A percentile compares a stretch with the other conserved stretches of the same genome.
Conservation (phyloP, 2,888 invertebrate genomes). For the Aphrophora alni region DNA sequence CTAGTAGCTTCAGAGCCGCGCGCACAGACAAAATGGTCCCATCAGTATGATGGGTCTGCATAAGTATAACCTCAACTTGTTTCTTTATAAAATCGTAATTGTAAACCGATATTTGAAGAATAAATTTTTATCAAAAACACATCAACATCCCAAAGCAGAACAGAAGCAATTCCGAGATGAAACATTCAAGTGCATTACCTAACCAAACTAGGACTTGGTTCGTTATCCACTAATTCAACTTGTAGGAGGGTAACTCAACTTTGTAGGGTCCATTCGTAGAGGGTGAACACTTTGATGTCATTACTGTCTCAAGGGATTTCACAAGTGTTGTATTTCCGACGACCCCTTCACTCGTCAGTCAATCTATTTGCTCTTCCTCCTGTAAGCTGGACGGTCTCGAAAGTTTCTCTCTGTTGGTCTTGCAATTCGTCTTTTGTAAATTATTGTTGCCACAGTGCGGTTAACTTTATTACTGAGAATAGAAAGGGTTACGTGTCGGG, state of each 20-base stretch:
- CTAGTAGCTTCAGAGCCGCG: no score
- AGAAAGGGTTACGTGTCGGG: background rate
- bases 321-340: background rate
- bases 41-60: no score
- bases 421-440: background rate
- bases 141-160: no score
- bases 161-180: background rate
- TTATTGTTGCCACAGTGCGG: background rate
- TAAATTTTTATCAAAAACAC: no score
- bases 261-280: no score
- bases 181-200: background rate
- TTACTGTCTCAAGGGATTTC: background rate
- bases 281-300: background rate
- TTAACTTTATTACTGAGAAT: background rate
- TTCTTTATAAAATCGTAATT: no score
- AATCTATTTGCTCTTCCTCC: no score
- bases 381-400: no score
- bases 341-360: background rate
- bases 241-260: background rate
- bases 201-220: background rate
- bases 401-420: no score
- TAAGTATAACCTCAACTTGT: no score
- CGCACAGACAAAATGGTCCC: no score
- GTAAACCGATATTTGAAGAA: no score
- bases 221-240: background rate